These are phyloP conservation scores for Thalassophryne amazonica DNA, from an alignment of 2,797 vertebrate genomes.

Conservation along the genomic window DNA sequence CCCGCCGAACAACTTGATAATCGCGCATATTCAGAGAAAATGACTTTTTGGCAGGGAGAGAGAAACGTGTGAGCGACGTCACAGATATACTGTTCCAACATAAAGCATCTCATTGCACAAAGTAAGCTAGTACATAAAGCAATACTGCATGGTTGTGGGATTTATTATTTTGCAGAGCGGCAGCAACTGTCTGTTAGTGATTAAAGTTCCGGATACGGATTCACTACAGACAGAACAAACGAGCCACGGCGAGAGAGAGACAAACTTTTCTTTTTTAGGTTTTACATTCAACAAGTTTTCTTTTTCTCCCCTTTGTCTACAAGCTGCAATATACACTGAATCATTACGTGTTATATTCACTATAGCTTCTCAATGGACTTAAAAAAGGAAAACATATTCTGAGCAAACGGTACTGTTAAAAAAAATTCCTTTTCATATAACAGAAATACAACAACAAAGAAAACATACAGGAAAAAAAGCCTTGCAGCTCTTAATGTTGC, in stretches of 20 bases:
- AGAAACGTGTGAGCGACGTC: constrained; percentile 29
- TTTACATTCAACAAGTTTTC: constrained; percentile 79
- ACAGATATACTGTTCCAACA: constrained; percentile 44
- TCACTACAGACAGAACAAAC: constrained; percentile 54
- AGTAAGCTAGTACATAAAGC: constrained; percentile 57
- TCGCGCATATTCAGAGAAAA: constrained; percentile 29
- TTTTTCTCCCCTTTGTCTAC: constrained; percentile 63
- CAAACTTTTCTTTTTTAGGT: constrained; percentile 59
- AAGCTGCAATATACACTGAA: constrained; percentile 72
- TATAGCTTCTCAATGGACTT: constrained; percentile 68
- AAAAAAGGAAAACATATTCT: constrained; percentile 60
- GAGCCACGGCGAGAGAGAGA: constrained; percentile 47
- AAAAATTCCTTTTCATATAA: constrained; percentile 70
- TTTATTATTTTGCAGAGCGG: constrained; percentile 57
- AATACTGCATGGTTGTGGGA: constrained; percentile 73
- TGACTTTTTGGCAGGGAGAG: constrained; percentile 54
- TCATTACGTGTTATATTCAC: constrained; percentile 69
- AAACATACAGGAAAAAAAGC: constrained; percentile 58
- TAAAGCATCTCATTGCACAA: constrained; percentile 71
- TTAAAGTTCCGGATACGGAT: constrained; percentile 44
- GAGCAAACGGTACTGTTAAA: constrained; percentile 61
- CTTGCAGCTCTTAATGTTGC: constrained; percentile 54
- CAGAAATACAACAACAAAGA: constrained; percentile 59
- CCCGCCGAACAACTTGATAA: constrained; percentile 57
- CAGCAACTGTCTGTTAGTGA: constrained; percentile 43